These are phyloP conservation scores for Drosophila trapezifrons DNA, from an alignment of 1,140 invertebrate species.

Conservation along the genomic window DNA sequence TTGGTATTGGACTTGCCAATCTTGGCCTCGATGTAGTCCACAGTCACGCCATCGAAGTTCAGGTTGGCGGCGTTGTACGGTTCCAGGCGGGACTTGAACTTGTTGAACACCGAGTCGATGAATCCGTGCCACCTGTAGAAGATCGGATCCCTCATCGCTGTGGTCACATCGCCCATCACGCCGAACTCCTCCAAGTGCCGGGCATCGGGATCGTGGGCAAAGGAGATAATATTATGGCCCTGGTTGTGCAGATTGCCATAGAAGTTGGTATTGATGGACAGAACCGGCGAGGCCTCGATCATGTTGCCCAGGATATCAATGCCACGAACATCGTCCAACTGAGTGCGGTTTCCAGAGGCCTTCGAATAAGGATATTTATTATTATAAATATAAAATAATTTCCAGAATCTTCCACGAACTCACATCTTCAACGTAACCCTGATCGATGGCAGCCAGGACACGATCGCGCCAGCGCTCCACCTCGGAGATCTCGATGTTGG, in stretches of 20 bases:
- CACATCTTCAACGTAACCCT: constrained; percentile 84
- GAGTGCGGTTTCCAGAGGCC: constrained; percentile 60
- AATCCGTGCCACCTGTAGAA: constrained; percentile 90
- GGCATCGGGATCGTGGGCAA: constrained; percentile 87
- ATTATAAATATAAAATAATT: neutral
- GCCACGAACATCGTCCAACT: constrained; percentile 67
- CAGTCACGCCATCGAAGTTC: constrained; percentile 80
- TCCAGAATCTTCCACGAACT: neutral
- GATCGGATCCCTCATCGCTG: constrained; percentile 89
- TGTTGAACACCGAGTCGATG: constrained; percentile 88
- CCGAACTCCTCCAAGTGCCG: constrained; percentile 87
- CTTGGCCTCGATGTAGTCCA: constrained; percentile 82
- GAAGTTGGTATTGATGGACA: constrained; percentile 86
- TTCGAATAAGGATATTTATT: neutral
- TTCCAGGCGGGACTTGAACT: constrained; percentile 87
- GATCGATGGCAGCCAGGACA: constrained; percentile 87
- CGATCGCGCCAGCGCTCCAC: constrained; percentile 87
- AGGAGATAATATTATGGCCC: constrained; percentile 87
- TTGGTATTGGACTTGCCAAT: constrained; percentile 69
- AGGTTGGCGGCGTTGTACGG: constrained; percentile 85
- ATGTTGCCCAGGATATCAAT: constrained; percentile 89
- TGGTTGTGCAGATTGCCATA: constrained; percentile 89
- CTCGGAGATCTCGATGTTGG: constrained; percentile 85
- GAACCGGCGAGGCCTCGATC: constrained; percentile 85
- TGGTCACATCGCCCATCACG: constrained; percentile 88